Conservation (phyloP, 1,140 invertebrate genomes). For the Drosophila burlai region DNA sequence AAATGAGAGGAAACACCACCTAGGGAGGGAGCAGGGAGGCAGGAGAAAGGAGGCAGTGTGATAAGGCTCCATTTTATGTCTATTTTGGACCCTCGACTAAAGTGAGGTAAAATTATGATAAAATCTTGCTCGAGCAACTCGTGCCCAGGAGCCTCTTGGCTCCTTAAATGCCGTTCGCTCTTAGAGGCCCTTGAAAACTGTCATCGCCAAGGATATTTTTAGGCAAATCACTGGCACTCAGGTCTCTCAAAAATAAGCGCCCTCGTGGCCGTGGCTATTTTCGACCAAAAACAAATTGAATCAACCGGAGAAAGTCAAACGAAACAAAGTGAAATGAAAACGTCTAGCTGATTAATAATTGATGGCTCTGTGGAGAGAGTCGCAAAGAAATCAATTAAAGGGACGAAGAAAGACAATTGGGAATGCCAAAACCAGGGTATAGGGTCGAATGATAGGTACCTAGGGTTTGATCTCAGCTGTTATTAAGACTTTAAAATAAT, state of each 20-base stretch:
- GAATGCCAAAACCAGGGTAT: not conserved
- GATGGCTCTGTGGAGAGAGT: constrained; percentile 19
- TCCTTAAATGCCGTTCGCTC: constrained; percentile 4
- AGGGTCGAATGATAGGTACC: constrained; percentile 9
- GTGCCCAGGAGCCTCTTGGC: constrained; percentile 15
- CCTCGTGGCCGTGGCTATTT: constrained; percentile 25
- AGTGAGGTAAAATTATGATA: constrained; percentile 35
- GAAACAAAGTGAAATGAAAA: constrained; percentile 49
- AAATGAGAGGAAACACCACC: constrained; percentile 48
- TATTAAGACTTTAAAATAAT: no score
- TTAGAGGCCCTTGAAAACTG: constrained; percentile 34
- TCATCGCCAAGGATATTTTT: constrained; percentile 43
- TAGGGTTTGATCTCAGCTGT: no score
- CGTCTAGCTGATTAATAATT: constrained; percentile 57
- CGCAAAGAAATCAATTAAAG: constrained; percentile 52
- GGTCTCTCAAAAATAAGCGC: constrained; percentile 11
- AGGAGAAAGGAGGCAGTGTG: not conserved
- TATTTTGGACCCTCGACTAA: constrained; percentile 40
- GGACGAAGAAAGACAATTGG: not conserved
- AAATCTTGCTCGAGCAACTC: constrained; percentile 14
- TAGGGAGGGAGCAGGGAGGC: not conserved
- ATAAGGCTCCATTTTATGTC: constrained; percentile 15
- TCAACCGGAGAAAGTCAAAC: constrained; percentile 48
- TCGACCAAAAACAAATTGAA: constrained; percentile 38
- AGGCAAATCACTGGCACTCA: constrained; percentile 18